Base-by-base conservation (phyloP, 1,140 invertebrate species). In the Apis laboriosa region DNA sequence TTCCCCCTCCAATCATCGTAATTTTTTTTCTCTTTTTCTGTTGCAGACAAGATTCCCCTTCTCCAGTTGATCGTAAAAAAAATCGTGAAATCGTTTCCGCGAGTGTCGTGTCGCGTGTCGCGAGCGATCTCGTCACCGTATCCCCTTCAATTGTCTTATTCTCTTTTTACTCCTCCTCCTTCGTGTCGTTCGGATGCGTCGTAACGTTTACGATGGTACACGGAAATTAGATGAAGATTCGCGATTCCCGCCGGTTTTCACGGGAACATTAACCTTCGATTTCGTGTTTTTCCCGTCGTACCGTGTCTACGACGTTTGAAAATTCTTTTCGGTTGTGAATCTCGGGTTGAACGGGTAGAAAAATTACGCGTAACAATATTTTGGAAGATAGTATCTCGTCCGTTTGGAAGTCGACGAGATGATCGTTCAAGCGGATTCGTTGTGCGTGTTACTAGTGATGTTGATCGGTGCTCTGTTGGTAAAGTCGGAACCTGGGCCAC, bases 401-500 rank as follows among this genome's bases (percentile, higher is more conserved):
- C 55, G 66, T 53, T 73, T 51, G 24, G 49, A 5, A 67, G 66
- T 89, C 85, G 86, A 86, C 91, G 89, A 90, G 82, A 89, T 89
- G 84, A 88, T 92, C 74, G 71, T 91, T 72, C 77, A 82, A 34
- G 80, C 80, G 84, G 78, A 73, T 60, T 81, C 82, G 86, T 86
- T 86, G 90, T 86, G 90, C 63, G 78, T 88, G 80, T 24, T 51
- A 8, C 76, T 93, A 87, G 86, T 90, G 84, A 83, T 84, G 78
- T 68, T 88, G 83, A 83, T 84, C 73, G 86, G 66, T 73, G 81
- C 84, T 76, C 86, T 84, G 12, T 13, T 61, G 55, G 90, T 84
- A 71, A 88, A 87, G 73, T 85, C 89, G 58, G 89, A 92, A 79
- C 77, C 87, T 61, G 84, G 74, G 73, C 82, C 89, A 60, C 86